Conservation (phyloP, 2,797 vertebrate species). For the Ispidina picta region DNA sequence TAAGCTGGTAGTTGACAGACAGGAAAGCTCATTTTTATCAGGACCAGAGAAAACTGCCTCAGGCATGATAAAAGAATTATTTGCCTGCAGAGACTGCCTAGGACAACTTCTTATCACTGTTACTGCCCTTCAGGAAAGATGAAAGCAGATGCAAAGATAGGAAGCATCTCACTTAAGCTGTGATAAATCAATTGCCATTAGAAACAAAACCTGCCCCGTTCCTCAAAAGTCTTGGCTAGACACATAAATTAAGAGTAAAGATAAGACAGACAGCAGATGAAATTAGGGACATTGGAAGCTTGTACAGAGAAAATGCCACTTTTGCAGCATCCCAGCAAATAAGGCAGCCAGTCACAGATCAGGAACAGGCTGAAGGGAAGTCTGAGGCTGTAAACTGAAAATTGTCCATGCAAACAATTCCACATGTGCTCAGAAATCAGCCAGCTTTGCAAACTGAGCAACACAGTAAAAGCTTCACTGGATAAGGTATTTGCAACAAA, state of each 20-base stretch:
- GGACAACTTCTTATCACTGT: neutral
- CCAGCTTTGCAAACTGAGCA: neutral
- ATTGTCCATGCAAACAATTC: neutral
- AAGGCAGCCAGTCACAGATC: neutral
- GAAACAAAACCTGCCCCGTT: neutral
- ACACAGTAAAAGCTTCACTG: neutral
- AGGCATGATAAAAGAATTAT: neutral
- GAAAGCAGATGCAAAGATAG: neutral
- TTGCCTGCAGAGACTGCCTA: neutral
- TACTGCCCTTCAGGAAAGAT: neutral
- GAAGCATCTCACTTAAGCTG: neutral
- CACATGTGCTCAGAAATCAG: neutral
- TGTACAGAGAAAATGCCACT: neutral
- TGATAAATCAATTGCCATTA: neutral
- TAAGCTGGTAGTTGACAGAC: neutral
- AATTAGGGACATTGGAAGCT: neutral
- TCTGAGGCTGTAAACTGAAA: neutral
- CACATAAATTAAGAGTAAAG: neutral
- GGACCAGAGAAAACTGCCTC: neutral
- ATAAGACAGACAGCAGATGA: neutral
- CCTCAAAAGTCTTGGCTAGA: neutral
- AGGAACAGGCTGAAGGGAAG: neutral
- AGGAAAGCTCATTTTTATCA: neutral
- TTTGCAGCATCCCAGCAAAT: neutral
- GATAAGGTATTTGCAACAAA: neutral